Conservation (phyloP, 2,888 invertebrate genomes). For the Dorcus hopei region DNA sequence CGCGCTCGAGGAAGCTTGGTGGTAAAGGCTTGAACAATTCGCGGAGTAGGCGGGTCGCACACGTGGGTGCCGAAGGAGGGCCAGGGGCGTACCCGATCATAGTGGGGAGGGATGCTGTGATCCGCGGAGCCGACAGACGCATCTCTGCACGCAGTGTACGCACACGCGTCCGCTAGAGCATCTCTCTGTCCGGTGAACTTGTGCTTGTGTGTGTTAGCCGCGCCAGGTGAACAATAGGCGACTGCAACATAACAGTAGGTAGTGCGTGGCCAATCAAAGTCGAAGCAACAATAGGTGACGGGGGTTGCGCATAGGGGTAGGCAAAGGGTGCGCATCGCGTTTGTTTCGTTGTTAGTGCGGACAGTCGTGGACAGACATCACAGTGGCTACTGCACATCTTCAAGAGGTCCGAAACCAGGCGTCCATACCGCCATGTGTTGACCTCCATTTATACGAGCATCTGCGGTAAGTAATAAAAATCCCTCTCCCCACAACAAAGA, state of each 20-base stretch:
- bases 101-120: conserved; percentile 40
- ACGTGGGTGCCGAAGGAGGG: conserved; percentile 46
- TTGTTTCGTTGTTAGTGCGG: conserved; percentile 22
- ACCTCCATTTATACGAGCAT: conserved; percentile 43
- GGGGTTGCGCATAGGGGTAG: conserved; percentile 27
- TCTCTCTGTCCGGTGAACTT: neutral
- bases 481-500: neutral
- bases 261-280: conserved; percentile 33
- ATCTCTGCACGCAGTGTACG: conserved; percentile 48
- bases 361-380: conserved; percentile 36
- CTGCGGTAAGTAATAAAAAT: conserved; percentile 43
- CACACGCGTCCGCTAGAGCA: conserved; percentile 35
- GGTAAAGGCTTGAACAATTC: conserved; percentile 42
- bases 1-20: conserved; percentile 33
- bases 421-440: conserved; percentile 48
- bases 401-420: conserved; percentile 48
- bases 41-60: conserved; percentile 46
- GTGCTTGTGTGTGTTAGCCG: conserved; percentile 16
- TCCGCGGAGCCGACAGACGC: conserved; percentile 44
- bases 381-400: conserved; percentile 49
- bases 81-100: conserved; percentile 31
- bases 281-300: conserved; percentile 42
- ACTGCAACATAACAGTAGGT: conserved; percentile 10
- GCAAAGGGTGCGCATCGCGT: conserved; percentile 32
- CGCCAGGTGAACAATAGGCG: conserved; percentile 3